Evolutionary conservation across 1,140 invertebrate species (phyloP).

Genomic region (Rhagoletis pomonella): DNA sequence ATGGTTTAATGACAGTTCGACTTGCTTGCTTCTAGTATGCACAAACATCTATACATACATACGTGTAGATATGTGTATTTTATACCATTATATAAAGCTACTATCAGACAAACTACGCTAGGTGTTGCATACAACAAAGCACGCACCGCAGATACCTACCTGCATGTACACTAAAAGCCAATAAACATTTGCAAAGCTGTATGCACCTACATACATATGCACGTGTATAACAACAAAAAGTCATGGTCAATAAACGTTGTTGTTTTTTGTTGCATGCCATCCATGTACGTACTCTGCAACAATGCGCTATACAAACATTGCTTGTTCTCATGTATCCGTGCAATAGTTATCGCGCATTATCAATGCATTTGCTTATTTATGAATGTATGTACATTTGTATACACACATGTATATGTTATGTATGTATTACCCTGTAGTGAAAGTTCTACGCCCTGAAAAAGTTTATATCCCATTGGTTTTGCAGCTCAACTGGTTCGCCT

Average conservation of each 20-base stretch:
- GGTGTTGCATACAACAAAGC: neutral
- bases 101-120: neutral
- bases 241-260: neutral
- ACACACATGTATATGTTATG: neutral
- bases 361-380: neutral
- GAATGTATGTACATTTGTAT: neutral
- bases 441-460: too few relatives aligned
- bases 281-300: neutral
- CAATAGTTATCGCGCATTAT: neutral
- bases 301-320: neutral
- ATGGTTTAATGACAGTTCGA: conserved; percentile 26
- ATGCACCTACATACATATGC: neutral
- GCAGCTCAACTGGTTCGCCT: too few relatives aligned
- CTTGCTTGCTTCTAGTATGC: neutral
- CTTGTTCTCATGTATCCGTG: neutral
- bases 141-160: too few relatives aligned
- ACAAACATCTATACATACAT: neutral
- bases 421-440: neutral
- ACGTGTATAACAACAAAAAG: neutral
- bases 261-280: neutral
- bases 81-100: too few relatives aligned
- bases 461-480: too few relatives aligned
- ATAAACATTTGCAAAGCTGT: too few relatives aligned
- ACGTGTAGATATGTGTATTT: neutral
- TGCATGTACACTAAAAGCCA: too few relatives aligned